These are phyloP conservation scores for Drosophila incognita DNA, from an alignment of 2,888 invertebrate species.

Conservation along the genomic window DNA sequence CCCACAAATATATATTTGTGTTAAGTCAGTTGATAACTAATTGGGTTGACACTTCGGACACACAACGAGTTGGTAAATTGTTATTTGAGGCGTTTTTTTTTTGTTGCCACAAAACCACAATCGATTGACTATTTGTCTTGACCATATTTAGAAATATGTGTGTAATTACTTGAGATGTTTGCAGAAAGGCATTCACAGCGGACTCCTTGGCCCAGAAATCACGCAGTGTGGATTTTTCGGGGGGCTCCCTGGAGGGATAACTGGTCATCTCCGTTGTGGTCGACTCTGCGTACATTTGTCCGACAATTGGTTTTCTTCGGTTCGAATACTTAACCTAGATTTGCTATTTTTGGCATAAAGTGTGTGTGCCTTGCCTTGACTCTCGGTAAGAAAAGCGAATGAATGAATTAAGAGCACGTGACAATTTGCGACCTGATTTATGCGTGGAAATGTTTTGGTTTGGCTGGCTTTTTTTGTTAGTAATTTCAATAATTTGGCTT, in stretches of 20 bases:
- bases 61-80: constrained; percentile 8
- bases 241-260: constrained; percentile 63
- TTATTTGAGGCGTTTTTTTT: not conserved
- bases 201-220: constrained; percentile 83
- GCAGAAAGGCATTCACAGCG: constrained; percentile 81
- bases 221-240: constrained; percentile 75
- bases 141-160: constrained; percentile 15
- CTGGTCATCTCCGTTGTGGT: constrained; percentile 80
- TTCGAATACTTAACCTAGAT: constrained; percentile 65
- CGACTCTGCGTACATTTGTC: constrained; percentile 72
- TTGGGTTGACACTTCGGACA: constrained; percentile 11
- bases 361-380: constrained; percentile 61
- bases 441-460: constrained; percentile 39
- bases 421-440: constrained; percentile 70
- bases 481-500: constrained; percentile 70
- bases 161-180: constrained; percentile 71
- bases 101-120: constrained; percentile 1
- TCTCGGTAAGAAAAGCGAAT: constrained; percentile 40
- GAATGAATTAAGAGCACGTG: constrained; percentile 78
- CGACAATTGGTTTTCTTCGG: constrained; percentile 23
- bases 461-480: constrained; percentile 15
- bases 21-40: not conserved
- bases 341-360: constrained; percentile 54
- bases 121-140: constrained; percentile 9
- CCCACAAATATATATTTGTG: not conserved